Evolutionary conservation across 2,888 invertebrate genomes (phyloP), one percentile per base, ranked within the genome.

Genomic region (Cryptocheilus praepositus): DNA sequence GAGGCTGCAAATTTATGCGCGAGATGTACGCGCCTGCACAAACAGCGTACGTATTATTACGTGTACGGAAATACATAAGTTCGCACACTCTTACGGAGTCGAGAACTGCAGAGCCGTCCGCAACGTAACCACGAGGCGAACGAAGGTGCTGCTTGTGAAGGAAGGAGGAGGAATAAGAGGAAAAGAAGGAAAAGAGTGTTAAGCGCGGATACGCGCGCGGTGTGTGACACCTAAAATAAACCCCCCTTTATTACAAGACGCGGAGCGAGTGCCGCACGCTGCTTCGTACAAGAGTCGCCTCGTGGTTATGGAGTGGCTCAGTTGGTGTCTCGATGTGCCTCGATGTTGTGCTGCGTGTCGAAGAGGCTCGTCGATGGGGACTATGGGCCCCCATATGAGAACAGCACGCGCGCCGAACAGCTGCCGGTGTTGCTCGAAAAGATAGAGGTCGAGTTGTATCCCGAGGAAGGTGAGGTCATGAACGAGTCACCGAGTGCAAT

Each of bases 321-420:
- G 77, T 77, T 71, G 21, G 61, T 74, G 61, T 66, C 52, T 74
- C 64, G 63, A 73, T 74, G 71, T 64, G 71, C 70, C 59, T 70
- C 76, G 70, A 87, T 87, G 87, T 79, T 86, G 81, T 87, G 87
- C 74, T 87, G 87, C 67, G 83, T 87, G 43, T 84, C 86, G 70
- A 82, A 81, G 67, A 85, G 82, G 70, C 77, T 82, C 63, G 77
- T 74, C 21, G 79, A 71, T 60, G 62, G 69, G 65, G 73, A 72
- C 49, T 58, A 52, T 22, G 73, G 69, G 13, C 67, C 75, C 21
- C 73, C 74, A 46, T 70, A 71, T 53, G 64, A 75, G 46, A 65
- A 61, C 4, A 36, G 18, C 44, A 44, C 61, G 15, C 5, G 61
- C 45, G 5, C 22, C 2, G 49, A 49, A 11, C n/a, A 2, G 58